Percentiles rank a stretch among this genome's conserved stretches.
These are phyloP conservation scores for Ceratina calcarata DNA, from an alignment of 1,140 invertebrate species.

Conservation along the genomic window DNA sequence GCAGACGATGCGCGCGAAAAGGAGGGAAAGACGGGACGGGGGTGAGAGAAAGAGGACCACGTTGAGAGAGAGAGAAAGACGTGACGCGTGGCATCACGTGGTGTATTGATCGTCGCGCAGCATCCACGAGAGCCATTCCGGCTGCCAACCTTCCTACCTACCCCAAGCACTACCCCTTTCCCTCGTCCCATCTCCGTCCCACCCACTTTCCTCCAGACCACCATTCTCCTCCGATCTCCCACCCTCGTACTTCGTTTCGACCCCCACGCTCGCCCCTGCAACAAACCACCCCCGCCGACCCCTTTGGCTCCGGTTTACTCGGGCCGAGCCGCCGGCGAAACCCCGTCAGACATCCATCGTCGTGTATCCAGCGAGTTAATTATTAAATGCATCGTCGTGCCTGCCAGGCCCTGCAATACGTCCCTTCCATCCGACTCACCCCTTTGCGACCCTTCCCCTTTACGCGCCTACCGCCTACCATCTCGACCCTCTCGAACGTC, in stretches of 20 bases:
- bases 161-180: slow-evolving; percentile 68
- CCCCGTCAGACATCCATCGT: slow-evolving; percentile 73
- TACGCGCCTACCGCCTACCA: background rate
- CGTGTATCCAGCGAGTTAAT: slow-evolving; percentile 72
- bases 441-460: background rate
- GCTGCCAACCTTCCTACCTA: slow-evolving; percentile 74
- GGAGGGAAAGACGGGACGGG: background rate
- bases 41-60: background rate
- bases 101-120: slow-evolving; percentile 76
- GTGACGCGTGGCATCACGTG: slow-evolving; percentile 75
- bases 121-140: slow-evolving; percentile 76
- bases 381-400: slow-evolving; percentile 73
- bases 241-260: background rate
- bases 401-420: slow-evolving; percentile 46
- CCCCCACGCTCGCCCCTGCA: slow-evolving; percentile 59
- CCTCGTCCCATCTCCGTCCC: slow-evolving; percentile 43
- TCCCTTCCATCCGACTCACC: slow-evolving; percentile 9
- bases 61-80: slow-evolving; percentile 47
- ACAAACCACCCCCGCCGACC: slow-evolving; percentile 58
- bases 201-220: slow-evolving; percentile 23
- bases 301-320: slow-evolving; percentile 39
- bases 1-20: background rate
- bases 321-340: slow-evolving; percentile 64
- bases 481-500: slow-evolving; percentile 4
- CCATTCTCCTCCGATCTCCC: slow-evolving; percentile 35